A percentile compares a stretch with the other conserved stretches of the same genome.
Evolutionary conservation across 1,140 invertebrate species (phyloP).

Genomic region (Orussus abietinus): DNA sequence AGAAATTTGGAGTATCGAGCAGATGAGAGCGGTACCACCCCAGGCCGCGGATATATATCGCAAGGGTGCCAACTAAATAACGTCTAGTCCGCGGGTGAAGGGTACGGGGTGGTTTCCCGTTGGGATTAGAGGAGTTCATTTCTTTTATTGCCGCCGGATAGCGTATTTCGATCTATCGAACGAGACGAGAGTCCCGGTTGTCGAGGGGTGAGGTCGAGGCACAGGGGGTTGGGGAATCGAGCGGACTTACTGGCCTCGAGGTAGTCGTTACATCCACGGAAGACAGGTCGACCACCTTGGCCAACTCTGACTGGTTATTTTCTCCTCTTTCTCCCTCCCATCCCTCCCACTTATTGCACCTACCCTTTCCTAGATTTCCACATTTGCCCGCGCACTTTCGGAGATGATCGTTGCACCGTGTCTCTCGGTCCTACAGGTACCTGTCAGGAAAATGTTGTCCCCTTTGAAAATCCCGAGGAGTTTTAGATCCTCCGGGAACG

Average conservation of each 20-base stretch:
- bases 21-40: no score
- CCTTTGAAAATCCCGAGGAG: no score
- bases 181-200: slow-evolving; percentile 12
- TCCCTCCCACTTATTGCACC: no score
- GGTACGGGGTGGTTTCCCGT: slow-evolving; percentile 22
- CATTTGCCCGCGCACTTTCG: no score
- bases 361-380: no score
- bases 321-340: neutral
- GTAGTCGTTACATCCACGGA: slow-evolving; percentile 16
- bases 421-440: no score
- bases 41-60: no score
- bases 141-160: slow-evolving; percentile 31
- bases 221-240: slow-evolving; percentile 21
- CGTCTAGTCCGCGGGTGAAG: no score
- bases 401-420: no score
- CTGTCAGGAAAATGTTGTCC: no score
- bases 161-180: slow-evolving; percentile 33
- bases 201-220: slow-evolving; percentile 10
- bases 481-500: no score
- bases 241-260: slow-evolving; percentile 19
- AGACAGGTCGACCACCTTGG: slow-evolving; percentile 12
- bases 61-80: slow-evolving; percentile 15
- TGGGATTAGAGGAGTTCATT: slow-evolving; percentile 38
- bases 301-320: slow-evolving; percentile 10
- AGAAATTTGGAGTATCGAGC: no score